Evolutionary conservation across 2,888 invertebrate species (phyloP).

Genomic region (Scaptomyza caliginosa): DNA sequence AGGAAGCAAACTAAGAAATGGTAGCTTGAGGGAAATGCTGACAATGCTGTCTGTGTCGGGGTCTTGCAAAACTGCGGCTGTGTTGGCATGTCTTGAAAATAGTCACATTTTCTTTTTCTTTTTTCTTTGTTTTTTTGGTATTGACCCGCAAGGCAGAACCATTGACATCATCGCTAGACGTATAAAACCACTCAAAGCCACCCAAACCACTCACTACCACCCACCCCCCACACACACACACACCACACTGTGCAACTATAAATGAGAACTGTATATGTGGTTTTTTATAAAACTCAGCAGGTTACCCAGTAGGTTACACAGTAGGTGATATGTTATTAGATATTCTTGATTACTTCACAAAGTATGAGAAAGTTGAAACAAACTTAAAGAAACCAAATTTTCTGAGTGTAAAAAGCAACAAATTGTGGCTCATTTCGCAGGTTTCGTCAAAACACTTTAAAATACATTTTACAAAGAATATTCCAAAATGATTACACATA

Average conservation of each 20-base stretch:
- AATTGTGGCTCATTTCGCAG: conserved; percentile 6
- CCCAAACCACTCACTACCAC: background rate
- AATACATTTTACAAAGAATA: background rate
- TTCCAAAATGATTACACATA: background rate
- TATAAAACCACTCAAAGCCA: conserved; percentile 1
- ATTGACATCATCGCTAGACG: conserved; percentile 66
- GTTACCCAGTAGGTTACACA: conserved; percentile 1
- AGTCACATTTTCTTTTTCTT: conserved; percentile 61
- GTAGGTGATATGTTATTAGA: too few species aligned
- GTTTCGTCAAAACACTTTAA: background rate
- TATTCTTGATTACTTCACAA: too few species aligned
- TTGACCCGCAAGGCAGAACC: conserved; percentile 70
- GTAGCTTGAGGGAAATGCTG: conserved; percentile 36
- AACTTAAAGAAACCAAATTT: too few species aligned
- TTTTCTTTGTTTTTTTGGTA: too few species aligned
- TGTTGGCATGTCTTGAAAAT: conserved; percentile 60
- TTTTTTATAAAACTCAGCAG: background rate
- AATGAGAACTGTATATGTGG: background rate
- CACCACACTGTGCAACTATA: background rate
- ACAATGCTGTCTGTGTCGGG: conserved; percentile 51
- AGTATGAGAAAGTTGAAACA: too few species aligned
- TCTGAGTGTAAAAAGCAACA: conserved; percentile 21
- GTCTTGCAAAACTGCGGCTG: conserved; percentile 23
- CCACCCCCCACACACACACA: background rate
- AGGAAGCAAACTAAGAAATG: background rate